These are phyloP conservation scores for Pharmacophagus antenor DNA, from an alignment of 2,888 invertebrate species.

Conservation along the genomic window DNA sequence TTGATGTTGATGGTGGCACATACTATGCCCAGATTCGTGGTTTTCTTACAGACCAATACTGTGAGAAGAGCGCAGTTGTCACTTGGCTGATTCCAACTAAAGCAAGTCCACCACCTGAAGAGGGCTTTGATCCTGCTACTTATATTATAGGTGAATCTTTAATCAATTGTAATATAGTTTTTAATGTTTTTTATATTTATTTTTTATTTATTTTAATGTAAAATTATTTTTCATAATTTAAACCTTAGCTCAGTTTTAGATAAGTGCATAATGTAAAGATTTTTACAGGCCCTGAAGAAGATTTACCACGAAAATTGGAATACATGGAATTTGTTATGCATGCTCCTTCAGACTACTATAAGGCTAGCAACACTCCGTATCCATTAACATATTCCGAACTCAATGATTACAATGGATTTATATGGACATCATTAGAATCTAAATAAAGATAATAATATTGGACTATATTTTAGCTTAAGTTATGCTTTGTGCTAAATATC, in stretches of 20 bases:
- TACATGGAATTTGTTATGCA: conserved; percentile 96
- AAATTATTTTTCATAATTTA: too few relatives aligned
- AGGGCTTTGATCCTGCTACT: conserved; percentile 92
- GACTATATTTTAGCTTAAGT: conserved; percentile 17
- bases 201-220: too few relatives aligned
- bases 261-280: background rate
- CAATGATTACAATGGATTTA: conserved; percentile 78
- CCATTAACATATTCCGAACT: conserved; percentile 78
- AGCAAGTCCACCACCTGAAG: conserved; percentile 87
- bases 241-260: too few relatives aligned
- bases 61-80: conserved; percentile 94
- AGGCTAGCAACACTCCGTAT: conserved; percentile 88
- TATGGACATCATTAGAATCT: conserved; percentile 84
- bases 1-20: conserved; percentile 86
- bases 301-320: conserved; percentile 90
- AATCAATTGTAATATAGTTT: background rate
- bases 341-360: conserved; percentile 95
- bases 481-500: conserved; percentile 26
- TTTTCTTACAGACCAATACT: conserved; percentile 94
- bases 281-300: conserved; percentile 91
- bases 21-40: conserved; percentile 96
- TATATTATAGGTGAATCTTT: conserved; percentile 88
- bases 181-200: background rate
- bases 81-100: conserved; percentile 95
- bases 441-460: conserved; percentile 55